phyloP scores from a whole-genome alignment of 2,888 invertebrate genomes.

The Cheilosia soror region DNA sequence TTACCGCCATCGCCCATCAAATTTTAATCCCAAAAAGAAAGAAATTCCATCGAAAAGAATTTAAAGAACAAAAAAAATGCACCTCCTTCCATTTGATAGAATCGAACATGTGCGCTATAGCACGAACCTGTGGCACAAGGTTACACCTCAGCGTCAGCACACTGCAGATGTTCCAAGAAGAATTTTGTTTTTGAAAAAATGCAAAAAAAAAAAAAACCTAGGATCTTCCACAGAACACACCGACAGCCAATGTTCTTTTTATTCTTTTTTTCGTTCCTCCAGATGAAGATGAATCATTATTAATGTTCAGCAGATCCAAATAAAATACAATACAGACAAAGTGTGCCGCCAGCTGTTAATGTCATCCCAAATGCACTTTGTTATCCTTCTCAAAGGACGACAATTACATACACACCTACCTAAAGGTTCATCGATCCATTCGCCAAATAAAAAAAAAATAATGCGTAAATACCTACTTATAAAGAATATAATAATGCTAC shows the following conservation, averaged over 20 bases:
- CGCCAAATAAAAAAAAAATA: not conserved
- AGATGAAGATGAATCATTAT: conserved; percentile 42
- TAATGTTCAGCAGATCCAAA: conserved; percentile 3
- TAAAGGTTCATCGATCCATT: not conserved
- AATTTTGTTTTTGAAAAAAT: conserved; percentile 26
- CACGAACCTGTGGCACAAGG: conserved; percentile 72
- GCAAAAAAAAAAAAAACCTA: conserved; percentile 28
- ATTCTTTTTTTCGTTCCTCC: not conserved
- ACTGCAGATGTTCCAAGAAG: conserved; percentile 66
- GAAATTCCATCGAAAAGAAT: conserved; percentile 60
- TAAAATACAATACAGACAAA: not conserved
- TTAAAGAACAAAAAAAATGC: conserved; percentile 28
- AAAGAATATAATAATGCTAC: not conserved
- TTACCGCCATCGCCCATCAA: conserved; percentile 31
- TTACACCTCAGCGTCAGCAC: conserved; percentile 35
- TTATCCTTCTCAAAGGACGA: conserved; percentile 55
- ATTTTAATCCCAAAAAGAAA: conserved; percentile 39
- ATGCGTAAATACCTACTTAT: conserved; percentile 19
- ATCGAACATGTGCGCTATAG: conserved; percentile 63
- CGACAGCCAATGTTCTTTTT: conserved; percentile 17
- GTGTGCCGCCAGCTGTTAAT: conserved; percentile 64
- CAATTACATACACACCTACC: no score
- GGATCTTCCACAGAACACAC: conserved; percentile 25
- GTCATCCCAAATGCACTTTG: conserved; percentile 35
- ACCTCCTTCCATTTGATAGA: conserved; percentile 25